Evolutionary conservation across 1,140 invertebrate genomes (phyloP), one percentile per base, ranked within the genome.

Genomic region (Philotrypesis tridentata): DNA sequence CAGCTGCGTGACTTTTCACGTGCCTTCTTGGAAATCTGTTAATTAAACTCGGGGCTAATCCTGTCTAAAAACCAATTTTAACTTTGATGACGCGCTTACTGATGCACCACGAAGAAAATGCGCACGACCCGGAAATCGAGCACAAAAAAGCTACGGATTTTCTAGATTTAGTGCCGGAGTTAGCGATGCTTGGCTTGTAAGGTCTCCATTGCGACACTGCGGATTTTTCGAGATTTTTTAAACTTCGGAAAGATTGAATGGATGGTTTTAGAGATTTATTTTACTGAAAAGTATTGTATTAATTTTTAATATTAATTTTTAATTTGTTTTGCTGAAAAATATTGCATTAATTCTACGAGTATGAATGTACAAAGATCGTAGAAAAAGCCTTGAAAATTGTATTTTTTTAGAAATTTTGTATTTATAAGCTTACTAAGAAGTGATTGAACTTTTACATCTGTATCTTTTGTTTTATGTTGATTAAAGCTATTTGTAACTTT

Each of bases 31-130:
- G 60, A 78, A 63, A 78, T 68, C 31, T 23, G 65, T 63, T 78
- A 70, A 78, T 78, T 68, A 67, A 78, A 61, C 40, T 23, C 76
- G 8, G n/a, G 25, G 76, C 74, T 82, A 85, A 82, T 81, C 27
- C 23, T 31, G 40, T n/a, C 70, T 23, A 60, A 73, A 74, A 65
- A 82, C 63, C 80, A 72, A 37, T 77, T n/a, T 43, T 43, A 63
- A 37, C 71, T 67, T 68, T 40, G 76, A 48, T 23, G 25, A 27
- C 61, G 6, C 48, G 17, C n/a, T 55, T 55, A 55, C 48, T 48
- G 43, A 48, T 48, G 43, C 43, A 6, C 6, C 2, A 5, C 21
- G 48, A 55, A 55, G 48, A 55, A 55, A 55, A n/a, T 6, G 48
- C 48, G 48, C 48, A 8, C 48, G 48, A 55, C 48, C 48, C n/a